Base-by-base conservation (phyloP, 2,888 invertebrate species). In the Drosophila meridiana region DNA sequence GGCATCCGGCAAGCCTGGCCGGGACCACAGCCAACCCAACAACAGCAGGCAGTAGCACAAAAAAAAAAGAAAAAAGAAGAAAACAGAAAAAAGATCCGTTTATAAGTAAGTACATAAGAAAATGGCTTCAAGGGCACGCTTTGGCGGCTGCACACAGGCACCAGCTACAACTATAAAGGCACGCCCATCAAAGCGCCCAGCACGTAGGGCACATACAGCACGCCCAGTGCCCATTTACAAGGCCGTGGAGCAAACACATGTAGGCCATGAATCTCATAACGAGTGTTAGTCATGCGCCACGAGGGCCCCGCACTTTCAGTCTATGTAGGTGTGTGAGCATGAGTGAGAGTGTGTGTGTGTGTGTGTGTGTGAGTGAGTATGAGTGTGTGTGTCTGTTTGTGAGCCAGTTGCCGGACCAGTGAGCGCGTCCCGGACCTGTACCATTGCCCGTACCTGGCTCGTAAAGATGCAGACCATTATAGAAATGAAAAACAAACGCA, bases 231-330 rank as follows among this genome's bases (percentile, higher is more conserved):
- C 87, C 87, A 84, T 84, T 84, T 81, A 84, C 87, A 86, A 86
- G 85, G 87, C 85, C 85, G 78, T 87, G 85, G 83, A 85, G 83
- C 87, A 83, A 86, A 82, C 85, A 87, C 87, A 87, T 87, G 86
- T 87, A 87, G 88, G 86, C 86, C 86, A 87, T 87, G 87, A 86
- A 86, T 86, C 82, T 84, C 83, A 86, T 85, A 87, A 87, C 88
- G 84, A 84, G 80, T 84, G 82, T 87, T 87, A 86, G 88, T 79
- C 88, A 87, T 86, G 83, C 87, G 84, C 85, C 86, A 78, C 73
- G 65, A 64, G 62, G 64, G 66, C 58, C 58, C 57, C 60, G 36
- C 56, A 47, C 67, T 42, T 64, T 55, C 32, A n/a, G 26, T 53
- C 28, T 32, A 28, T 48, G 47, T 57, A 7, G 62, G 45, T 52